Evolutionary conservation across 1,140 invertebrate genomes (phyloP).

Genomic region (Drosophila busckii): DNA sequence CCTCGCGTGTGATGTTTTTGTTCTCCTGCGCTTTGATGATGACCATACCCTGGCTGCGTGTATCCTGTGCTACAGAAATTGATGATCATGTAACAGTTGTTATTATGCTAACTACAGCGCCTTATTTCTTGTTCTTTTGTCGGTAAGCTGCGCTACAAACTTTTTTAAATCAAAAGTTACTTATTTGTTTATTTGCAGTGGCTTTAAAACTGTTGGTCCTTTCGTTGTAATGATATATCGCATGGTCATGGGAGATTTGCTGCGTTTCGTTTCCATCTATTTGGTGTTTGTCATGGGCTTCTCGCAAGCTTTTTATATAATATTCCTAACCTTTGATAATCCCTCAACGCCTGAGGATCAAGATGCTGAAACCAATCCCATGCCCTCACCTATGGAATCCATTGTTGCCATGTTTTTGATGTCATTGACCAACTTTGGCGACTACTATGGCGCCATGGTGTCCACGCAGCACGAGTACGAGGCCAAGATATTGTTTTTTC

Average conservation of each 20-base stretch:
- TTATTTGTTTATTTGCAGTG: slow-evolving; percentile 81
- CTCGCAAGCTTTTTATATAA: slow-evolving; percentile 97
- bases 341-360: slow-evolving; percentile 83
- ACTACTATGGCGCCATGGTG: slow-evolving; percentile 94
- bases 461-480: slow-evolving; percentile 92
- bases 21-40: slow-evolving; percentile 93
- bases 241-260: slow-evolving; percentile 97
- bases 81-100: slow-evolving; percentile 95
- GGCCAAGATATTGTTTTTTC: slow-evolving; percentile 94
- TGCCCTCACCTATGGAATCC: slow-evolving; percentile 94
- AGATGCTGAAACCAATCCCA: slow-evolving; percentile 88
- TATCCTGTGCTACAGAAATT: slow-evolving; percentile 89
- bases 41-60: slow-evolving; percentile 89
- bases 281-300: slow-evolving; percentile 98
- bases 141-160: slow-evolving; percentile 80
- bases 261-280: slow-evolving; percentile 97
- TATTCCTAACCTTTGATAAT: slow-evolving; percentile 92
- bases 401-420: slow-evolving; percentile 98
- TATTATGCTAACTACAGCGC: slow-evolving; percentile 96
- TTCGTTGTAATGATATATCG: slow-evolving; percentile 99
- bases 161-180: neutral
- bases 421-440: slow-evolving; percentile 97
- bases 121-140: slow-evolving; percentile 99
- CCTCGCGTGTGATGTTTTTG: slow-evolving; percentile 94
- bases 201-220: slow-evolving; percentile 98